Conservation (phyloP, 2,888 invertebrate species). For the Nomada fabriciana region DNA sequence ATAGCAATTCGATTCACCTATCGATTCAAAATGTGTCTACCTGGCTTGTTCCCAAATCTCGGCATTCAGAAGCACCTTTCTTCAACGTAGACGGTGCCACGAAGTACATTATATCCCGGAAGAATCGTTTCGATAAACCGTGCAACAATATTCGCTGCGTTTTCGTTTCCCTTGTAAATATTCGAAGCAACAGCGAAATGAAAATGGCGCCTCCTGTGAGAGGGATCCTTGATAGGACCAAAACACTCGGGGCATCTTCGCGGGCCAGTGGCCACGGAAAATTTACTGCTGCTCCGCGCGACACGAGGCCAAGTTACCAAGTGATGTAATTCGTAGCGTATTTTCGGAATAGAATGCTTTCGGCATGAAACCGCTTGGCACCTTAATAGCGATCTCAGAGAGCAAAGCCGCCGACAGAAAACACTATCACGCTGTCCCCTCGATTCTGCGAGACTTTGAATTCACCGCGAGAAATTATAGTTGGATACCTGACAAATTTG, state of each 20-base stretch:
- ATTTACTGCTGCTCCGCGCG: slow-evolving; percentile 78
- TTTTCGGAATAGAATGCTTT: slow-evolving; percentile 74
- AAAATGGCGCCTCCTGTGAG: slow-evolving; percentile 17
- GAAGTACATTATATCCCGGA: not conserved
- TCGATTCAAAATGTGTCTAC: not conserved
- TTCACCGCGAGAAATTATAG: no score
- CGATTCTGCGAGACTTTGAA: slow-evolving; percentile 10
- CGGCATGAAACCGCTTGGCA: slow-evolving; percentile 75
- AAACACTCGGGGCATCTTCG: slow-evolving; percentile 47
- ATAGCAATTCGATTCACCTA: not conserved
- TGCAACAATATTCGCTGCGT: slow-evolving; percentile 61
- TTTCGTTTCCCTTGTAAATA: slow-evolving; percentile 52
- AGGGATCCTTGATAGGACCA: slow-evolving; percentile 27
- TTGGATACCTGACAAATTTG: no score
- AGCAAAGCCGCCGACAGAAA: slow-evolving; percentile 19
- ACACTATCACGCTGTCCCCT: not conserved
- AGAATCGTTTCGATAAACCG: slow-evolving; percentile 1
- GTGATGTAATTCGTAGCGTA: slow-evolving; percentile 73
- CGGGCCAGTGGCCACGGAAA: slow-evolving; percentile 59
- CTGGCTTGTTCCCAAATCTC: not conserved
- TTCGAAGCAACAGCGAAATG: slow-evolving; percentile 21
- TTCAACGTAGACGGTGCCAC: slow-evolving; percentile 12
- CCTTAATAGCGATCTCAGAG: slow-evolving; percentile 64
- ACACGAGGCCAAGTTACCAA: slow-evolving; percentile 82
- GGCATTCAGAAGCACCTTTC: slow-evolving; percentile 4